These are phyloP conservation scores for Ceraclea dissimilis DNA, from an alignment of 2,888 invertebrate species.

Conservation along the genomic window DNA sequence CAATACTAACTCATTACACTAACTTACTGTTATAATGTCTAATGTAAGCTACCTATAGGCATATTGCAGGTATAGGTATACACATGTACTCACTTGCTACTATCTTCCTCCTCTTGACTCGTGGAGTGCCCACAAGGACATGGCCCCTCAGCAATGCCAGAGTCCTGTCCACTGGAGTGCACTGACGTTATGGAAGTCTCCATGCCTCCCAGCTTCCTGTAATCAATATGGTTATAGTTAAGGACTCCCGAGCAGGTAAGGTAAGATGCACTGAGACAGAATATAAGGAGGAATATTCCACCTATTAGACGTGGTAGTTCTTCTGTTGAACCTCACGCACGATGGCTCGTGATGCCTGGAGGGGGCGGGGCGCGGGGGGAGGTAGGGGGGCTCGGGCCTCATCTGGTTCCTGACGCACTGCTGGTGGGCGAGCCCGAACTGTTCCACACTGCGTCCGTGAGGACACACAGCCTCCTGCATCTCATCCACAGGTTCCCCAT, in stretches of 20 bases:
- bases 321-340: conserved; percentile 48
- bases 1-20: conserved; percentile 26
- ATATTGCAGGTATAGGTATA: not conserved
- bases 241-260: not conserved
- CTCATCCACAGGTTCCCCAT: conserved; percentile 35
- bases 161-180: conserved; percentile 77
- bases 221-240: not conserved
- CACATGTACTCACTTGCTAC: conserved; percentile 58
- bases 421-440: conserved; percentile 47
- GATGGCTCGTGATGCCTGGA: conserved; percentile 44
- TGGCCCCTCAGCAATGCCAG: conserved; percentile 57
- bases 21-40: too few relatives aligned
- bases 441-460: conserved; percentile 44
- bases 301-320: conserved; percentile 38
- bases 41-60: too few relatives aligned
- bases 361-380: conserved; percentile 31
- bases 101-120: conserved; percentile 59
- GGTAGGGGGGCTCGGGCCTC: conserved; percentile 31
- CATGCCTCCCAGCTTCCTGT: conserved; percentile 37
- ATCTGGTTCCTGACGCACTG: conserved; percentile 44
- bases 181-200: conserved; percentile 73
- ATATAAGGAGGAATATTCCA: too few relatives aligned
- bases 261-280: not conserved
- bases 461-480: conserved; percentile 39
- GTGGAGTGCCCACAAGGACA: conserved; percentile 63